Evolutionary conservation across 2,113 vertebrate genomes (phyloP).

Genomic region (Halcyon senegalensis): DNA sequence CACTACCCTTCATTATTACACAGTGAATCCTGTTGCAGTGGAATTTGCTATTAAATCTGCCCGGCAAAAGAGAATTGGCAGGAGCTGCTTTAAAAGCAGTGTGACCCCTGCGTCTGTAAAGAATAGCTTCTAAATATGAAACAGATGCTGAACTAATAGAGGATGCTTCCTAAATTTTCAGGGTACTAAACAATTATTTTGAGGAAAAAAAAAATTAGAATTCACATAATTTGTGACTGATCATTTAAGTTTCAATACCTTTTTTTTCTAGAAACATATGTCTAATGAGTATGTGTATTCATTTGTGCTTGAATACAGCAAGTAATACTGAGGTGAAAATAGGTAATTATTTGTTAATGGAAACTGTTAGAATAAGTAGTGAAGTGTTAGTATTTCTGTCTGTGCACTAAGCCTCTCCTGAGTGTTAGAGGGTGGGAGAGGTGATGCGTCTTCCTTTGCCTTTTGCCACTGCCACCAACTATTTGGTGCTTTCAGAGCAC

Average conservation of each 20-base stretch:
- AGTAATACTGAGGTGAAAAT: background rate
- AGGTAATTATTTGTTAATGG: background rate
- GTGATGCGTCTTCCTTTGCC: background rate
- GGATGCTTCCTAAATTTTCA: background rate
- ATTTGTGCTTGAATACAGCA: background rate
- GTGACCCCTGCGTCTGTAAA: background rate
- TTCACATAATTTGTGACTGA: background rate
- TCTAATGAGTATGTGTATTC: background rate
- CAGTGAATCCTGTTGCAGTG: conserved; percentile 43
- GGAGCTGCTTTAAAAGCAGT: conserved; percentile 16
- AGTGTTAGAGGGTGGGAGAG: background rate
- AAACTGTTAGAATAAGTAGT: background rate
- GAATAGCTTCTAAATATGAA: conserved; percentile 45
- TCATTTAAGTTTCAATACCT: background rate
- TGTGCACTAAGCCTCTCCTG: background rate
- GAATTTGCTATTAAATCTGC: conserved; percentile 52
- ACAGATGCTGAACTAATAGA: conserved; percentile 23
- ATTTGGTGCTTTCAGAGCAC: background rate
- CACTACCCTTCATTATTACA: conserved; percentile 41
- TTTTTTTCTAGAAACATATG: background rate
- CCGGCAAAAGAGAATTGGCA: conserved; percentile 25
- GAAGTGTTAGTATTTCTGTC: background rate
- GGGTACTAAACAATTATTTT: background rate
- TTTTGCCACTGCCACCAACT: background rate
- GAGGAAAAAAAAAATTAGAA: background rate